Evolutionary conservation across 2,888 invertebrate species (phyloP).

Genomic region (Lasioglossum villosulum): DNA sequence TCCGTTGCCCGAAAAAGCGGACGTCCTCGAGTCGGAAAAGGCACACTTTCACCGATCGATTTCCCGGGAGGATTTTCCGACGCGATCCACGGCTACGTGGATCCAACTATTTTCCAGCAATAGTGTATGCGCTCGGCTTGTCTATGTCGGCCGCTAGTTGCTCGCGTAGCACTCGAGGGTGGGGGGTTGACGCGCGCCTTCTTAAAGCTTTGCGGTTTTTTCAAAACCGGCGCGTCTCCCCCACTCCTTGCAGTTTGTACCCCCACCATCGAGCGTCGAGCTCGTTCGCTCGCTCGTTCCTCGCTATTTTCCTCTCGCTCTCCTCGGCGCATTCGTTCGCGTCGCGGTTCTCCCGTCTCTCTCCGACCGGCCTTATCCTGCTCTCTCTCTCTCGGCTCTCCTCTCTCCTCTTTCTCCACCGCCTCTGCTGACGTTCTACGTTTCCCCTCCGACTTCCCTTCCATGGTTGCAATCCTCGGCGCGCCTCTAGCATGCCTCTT

Average conservation of each 20-base stretch:
- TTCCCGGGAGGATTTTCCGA: conserved; percentile 44
- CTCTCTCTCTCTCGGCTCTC: conserved; percentile 42
- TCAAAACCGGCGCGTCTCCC: conserved; percentile 80
- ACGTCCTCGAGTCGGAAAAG: background rate
- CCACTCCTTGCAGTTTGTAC: conserved; percentile 65
- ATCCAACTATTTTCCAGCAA: conserved; percentile 70
- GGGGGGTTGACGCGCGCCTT: conserved; percentile 82
- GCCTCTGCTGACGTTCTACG: conserved; percentile 30
- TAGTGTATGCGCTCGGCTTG: conserved; percentile 74
- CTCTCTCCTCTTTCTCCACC: conserved; percentile 35
- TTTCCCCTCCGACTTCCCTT: conserved; percentile 35
- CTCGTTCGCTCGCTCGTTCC: conserved; percentile 33
- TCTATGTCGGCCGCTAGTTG: conserved; percentile 82
- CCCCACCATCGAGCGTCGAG: conserved; percentile 42
- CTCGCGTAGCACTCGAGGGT: conserved; percentile 81
- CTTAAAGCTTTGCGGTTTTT: conserved; percentile 84
- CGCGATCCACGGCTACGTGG: conserved; percentile 25
- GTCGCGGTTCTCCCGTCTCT: conserved; percentile 42
- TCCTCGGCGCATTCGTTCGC: conserved; percentile 41
- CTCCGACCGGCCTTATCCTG: conserved; percentile 26
- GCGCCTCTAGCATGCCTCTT: conserved; percentile 39
- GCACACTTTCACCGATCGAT: conserved; percentile 41
- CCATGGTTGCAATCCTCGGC: conserved; percentile 16
- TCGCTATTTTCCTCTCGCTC: conserved; percentile 43
- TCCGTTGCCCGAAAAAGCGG: background rate